Base-by-base conservation (phyloP, 2,888 invertebrate genomes). In the Agrotis exclamationis region DNA sequence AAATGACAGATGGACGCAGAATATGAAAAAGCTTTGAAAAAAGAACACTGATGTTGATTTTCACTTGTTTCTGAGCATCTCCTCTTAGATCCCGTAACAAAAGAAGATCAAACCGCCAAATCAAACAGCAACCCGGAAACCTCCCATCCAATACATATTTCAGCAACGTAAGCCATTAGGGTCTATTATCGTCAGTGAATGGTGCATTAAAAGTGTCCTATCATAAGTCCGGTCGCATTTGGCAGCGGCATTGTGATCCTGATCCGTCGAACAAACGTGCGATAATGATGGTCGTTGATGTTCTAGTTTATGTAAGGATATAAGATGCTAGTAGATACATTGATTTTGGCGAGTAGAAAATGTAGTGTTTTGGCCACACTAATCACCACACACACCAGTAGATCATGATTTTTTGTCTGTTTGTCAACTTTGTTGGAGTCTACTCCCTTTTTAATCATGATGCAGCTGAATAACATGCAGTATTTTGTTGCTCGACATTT, bases 261-360 rank as follows among this genome's bases (percentile, higher is more conserved):
- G 93, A 94, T 94, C 93, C 90, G 93, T 94, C 94, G 93, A 95
- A 95, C 95, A 94, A 95, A 93, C 93, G 92, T 89, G 86, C 86
- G 88, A 85, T 94, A 93, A 95, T 93, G 93, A 94, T 91, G 89
- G 84, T 85, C 79, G 53, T 70, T 64, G 47, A 53, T 16, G 62
- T 69, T 90, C 84, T n/a, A 28, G 66, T 82, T 86, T 62, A 63
- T 67, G 86, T 65, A 11, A 3, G 20, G 24, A 74, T 13, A 66
- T 84, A 89, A 48, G 79, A 68, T 79, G 59, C 77, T 70, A 48
- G 51, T 20, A 28, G 0, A n/a, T 56, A 5, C 3, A 18, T 33
- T 6, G 0, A 39, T 39, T 39, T 39, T 39, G 0, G 33, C 33
- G 2, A 39, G 39, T 39, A 33, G 1, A 33, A 33, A 33, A 39